These are phyloP conservation scores for Leptinotarsa defecta DNA, from an alignment of 1,140 invertebrate genomes.

Conservation along the genomic window DNA sequence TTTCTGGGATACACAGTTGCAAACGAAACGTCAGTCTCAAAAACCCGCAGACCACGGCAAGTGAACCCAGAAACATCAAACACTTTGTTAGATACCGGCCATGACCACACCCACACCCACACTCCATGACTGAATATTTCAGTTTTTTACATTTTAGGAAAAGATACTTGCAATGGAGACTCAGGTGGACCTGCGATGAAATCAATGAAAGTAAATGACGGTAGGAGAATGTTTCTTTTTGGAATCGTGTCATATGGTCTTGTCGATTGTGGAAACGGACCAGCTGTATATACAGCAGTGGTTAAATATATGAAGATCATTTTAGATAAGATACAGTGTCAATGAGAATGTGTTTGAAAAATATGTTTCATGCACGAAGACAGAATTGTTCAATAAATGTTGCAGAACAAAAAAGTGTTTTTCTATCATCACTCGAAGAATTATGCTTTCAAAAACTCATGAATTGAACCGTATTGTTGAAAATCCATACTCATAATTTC, in stretches of 20 bases:
- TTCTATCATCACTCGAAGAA: no score
- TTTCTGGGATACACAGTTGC: neutral
- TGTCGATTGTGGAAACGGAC: constrained; percentile 60
- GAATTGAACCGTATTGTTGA: no score
- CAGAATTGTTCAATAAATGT: neutral
- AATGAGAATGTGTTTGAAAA: no score
- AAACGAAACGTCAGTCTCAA: constrained; percentile 40
- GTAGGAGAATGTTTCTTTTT: constrained; percentile 61
- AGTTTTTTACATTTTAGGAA: constrained; percentile 33
- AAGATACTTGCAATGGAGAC: constrained; percentile 69
- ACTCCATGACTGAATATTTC: neutral
- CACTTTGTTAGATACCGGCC: neutral
- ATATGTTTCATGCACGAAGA: constrained; percentile 15
- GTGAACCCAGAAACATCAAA: no score
- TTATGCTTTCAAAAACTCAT: no score
- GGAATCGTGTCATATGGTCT: constrained; percentile 73
- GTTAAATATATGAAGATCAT: constrained; percentile 62
- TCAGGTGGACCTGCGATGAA: constrained; percentile 75
- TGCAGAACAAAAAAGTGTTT: neutral
- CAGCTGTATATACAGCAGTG: constrained; percentile 64
- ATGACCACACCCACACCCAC: no score
- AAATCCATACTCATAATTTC: no score
- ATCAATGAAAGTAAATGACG: constrained; percentile 51
- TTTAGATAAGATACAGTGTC: constrained; percentile 50
- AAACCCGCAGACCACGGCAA: no score